phyloP scores from a whole-genome alignment of 2,113 vertebrate genomes.

The Macaca nemestrina region DNA sequence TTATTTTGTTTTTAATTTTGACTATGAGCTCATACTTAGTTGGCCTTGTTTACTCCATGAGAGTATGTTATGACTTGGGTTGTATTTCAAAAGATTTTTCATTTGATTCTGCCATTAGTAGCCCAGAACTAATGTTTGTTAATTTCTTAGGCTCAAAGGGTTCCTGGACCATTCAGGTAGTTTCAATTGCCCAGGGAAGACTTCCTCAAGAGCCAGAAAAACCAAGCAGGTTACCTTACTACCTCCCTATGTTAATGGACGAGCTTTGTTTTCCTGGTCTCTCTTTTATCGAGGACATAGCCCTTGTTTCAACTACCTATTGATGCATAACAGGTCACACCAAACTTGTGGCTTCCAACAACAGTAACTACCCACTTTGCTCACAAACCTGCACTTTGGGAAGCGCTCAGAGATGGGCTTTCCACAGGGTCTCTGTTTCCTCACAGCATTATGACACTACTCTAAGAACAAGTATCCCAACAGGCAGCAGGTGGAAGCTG shows the following conservation, averaged over 20 bases:
- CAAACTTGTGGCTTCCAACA: neutral
- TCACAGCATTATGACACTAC: neutral
- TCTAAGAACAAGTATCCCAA: neutral
- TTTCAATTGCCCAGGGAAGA: neutral
- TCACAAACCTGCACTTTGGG: neutral
- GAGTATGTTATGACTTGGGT: neutral
- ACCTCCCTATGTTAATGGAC: neutral
- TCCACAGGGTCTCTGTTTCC: neutral
- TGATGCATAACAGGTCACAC: neutral
- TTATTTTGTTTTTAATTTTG: neutral
- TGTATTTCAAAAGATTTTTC: neutral
- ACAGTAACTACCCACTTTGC: neutral
- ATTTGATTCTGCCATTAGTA: neutral
- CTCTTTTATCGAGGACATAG: neutral
- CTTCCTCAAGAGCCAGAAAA: neutral
- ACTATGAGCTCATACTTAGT: neutral
- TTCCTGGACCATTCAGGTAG: neutral
- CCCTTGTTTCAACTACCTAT: neutral
- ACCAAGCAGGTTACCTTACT: neutral
- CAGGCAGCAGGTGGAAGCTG: neutral
- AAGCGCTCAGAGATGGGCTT: too few relatives aligned
- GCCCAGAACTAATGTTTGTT: neutral
- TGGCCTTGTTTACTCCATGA: neutral
- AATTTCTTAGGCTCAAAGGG: neutral
- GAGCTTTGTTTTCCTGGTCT: neutral